Evolutionary conservation across 2,888 invertebrate genomes (phyloP).

Genomic region (Hoplodrina ambigua): DNA sequence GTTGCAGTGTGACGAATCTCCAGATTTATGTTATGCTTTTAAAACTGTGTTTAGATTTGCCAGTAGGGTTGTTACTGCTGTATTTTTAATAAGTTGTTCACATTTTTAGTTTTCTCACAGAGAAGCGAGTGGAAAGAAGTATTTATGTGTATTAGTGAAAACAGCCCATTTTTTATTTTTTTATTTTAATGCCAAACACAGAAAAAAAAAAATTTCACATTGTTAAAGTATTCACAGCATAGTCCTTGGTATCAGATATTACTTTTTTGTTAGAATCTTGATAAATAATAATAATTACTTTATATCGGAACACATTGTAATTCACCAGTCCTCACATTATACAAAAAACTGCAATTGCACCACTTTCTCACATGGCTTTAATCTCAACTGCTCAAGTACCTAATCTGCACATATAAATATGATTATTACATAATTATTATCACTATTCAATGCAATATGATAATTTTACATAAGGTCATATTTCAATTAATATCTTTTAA

Average conservation of each 20-base stretch:
- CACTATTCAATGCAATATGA: conserved; percentile 12
- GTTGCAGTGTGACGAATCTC: conserved; percentile 42
- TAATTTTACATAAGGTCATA: conserved; percentile 2
- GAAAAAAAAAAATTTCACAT: background rate
- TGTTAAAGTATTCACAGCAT: background rate
- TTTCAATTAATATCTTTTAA: background rate
- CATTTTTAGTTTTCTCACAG: background rate
- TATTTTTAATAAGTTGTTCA: background rate
- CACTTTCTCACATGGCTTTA: conserved; percentile 8
- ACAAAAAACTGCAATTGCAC: background rate
- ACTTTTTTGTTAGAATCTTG: conserved; percentile 9
- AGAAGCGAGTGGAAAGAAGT: background rate
- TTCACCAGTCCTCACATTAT: background rate
- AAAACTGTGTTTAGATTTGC: conserved; percentile 18
- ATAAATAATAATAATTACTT: background rate
- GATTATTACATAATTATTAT: conserved; percentile 45
- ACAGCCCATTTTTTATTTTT: background rate
- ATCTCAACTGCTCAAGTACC: background rate
- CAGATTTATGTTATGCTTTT: conserved; percentile 35
- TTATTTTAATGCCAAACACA: background rate
- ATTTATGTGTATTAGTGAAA: no score
- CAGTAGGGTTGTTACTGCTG: conserved; percentile 36
- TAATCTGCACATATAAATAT: conserved; percentile 11
- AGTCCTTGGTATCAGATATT: background rate
- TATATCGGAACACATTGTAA: background rate